phyloP scores from a whole-genome alignment of 1,140 invertebrate species.

The Coelopa frigida region DNA sequence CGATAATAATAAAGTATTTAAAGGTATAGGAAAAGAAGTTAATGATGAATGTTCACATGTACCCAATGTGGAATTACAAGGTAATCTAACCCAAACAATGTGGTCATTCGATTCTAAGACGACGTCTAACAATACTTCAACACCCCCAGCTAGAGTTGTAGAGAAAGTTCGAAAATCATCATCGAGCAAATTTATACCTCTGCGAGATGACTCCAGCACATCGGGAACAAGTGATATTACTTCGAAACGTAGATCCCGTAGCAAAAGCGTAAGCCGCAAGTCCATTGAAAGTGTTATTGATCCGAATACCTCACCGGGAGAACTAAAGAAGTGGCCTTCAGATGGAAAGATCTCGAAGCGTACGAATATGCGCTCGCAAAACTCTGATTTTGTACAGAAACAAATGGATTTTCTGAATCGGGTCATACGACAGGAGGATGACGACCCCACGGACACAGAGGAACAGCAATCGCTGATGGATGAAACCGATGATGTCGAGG shows the following conservation, averaged over 20 bases:
- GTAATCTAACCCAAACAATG: too few relatives aligned
- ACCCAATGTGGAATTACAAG: too few relatives aligned
- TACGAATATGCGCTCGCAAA: slow-evolving; percentile 49
- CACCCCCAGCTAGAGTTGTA: too few relatives aligned
- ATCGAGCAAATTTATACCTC: background rate
- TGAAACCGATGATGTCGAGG: slow-evolving; percentile 14
- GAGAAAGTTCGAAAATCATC: too few relatives aligned
- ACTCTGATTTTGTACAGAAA: slow-evolving; percentile 53
- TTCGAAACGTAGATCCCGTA: background rate
- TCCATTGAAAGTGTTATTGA: slow-evolving; percentile 15
- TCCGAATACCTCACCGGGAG: slow-evolving; percentile 13
- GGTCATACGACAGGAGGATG: slow-evolving; percentile 17
- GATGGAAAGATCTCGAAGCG: slow-evolving; percentile 16
- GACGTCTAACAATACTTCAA: too few relatives aligned
- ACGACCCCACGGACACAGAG: slow-evolving; percentile 6
- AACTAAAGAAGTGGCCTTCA: slow-evolving; percentile 9
- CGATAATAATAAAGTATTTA: too few relatives aligned
- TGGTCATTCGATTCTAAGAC: too few relatives aligned
- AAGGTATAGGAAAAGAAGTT: too few relatives aligned
- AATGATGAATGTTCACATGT: too few relatives aligned
- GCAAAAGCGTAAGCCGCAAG: slow-evolving; percentile 8
- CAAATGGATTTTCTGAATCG: slow-evolving; percentile 51
- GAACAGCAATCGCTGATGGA: slow-evolving; percentile 1
- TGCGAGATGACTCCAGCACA: background rate
- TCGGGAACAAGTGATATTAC: too few relatives aligned